Evolutionary conservation across 2,888 invertebrate species (phyloP).

Genomic region (Lordiphosa andalusiaca): DNA sequence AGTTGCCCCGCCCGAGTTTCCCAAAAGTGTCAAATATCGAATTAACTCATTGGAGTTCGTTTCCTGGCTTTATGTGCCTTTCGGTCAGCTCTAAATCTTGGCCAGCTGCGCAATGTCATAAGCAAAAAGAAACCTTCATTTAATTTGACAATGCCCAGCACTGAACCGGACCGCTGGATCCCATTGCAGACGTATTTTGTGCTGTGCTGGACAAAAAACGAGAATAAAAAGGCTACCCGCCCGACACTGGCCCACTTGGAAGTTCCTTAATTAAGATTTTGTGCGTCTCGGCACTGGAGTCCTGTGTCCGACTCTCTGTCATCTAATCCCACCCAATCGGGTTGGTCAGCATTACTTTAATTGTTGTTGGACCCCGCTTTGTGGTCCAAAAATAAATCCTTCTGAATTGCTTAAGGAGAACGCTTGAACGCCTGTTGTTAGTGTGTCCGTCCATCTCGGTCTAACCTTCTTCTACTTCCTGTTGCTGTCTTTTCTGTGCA

Average conservation of each 20-base stretch:
- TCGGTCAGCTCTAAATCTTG: conserved; percentile 50
- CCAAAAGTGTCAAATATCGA: conserved; percentile 73
- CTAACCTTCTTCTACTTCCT: conserved; percentile 51
- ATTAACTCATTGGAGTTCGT: conserved; percentile 64
- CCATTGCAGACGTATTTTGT: conserved; percentile 54
- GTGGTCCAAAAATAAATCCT: conserved; percentile 70
- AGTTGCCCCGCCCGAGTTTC: conserved; percentile 17
- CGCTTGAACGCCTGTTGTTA: conserved; percentile 65
- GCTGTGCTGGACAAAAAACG: conserved; percentile 48
- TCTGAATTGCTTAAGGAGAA: conserved; percentile 68
- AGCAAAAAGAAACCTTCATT: conserved; percentile 71
- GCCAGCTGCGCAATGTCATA: conserved; percentile 60
- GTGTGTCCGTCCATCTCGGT: conserved; percentile 25
- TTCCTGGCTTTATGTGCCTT: conserved; percentile 2
- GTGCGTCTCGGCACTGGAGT: conserved; percentile 53
- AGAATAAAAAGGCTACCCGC: conserved; percentile 14
- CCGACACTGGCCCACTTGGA: conserved; percentile 65
- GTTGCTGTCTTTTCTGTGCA: conserved; percentile 45
- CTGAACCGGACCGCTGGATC: conserved; percentile 25
- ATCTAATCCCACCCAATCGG: conserved; percentile 51
- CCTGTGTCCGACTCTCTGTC: conserved; percentile 20
- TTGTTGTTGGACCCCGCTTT: conserved; percentile 71
- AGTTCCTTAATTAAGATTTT: conserved; percentile 76
- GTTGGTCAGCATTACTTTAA: conserved; percentile 74
- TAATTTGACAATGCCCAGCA: conserved; percentile 67